Evolutionary conservation across 2,797 vertebrate species (phyloP).

Genomic region (Sphenopsis melanotis): DNA sequence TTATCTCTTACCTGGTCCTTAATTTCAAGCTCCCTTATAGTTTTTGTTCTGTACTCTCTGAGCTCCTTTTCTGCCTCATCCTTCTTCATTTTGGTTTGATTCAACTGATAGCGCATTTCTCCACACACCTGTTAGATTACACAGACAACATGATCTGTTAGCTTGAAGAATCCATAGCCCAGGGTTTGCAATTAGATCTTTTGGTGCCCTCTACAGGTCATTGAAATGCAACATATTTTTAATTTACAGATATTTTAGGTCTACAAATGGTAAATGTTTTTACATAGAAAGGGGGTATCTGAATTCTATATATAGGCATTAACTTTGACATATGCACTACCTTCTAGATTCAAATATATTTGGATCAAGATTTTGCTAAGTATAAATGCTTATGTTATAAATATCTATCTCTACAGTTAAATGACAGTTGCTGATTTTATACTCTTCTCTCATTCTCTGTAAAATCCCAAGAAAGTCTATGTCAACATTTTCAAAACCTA

Average conservation of each 20-base stretch:
- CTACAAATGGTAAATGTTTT: slow-evolving; percentile 3
- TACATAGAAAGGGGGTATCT: background rate
- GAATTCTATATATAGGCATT: background rate
- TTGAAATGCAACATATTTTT: slow-evolving; percentile 13
- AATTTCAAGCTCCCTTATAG: slow-evolving; percentile 82
- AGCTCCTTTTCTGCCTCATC: slow-evolving; percentile 90
- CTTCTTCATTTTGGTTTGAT: slow-evolving; percentile 86
- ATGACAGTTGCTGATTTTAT: background rate
- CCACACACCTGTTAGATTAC: slow-evolving; percentile 82
- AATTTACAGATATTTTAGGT: slow-evolving; percentile 8
- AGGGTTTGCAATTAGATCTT: slow-evolving; percentile 67
- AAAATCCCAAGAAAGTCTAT: slow-evolving; percentile 6
- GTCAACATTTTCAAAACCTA: slow-evolving; percentile 16
- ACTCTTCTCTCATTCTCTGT: background rate
- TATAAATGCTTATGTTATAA: slow-evolving; percentile 43
- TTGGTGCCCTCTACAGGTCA: slow-evolving; percentile 77
- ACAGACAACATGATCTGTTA: slow-evolving; percentile 65
- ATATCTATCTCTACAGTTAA: slow-evolving; percentile 21
- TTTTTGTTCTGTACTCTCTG: slow-evolving; percentile 83
- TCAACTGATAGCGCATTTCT: slow-evolving; percentile 89
- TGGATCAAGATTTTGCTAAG: background rate
- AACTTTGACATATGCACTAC: slow-evolving; percentile 13
- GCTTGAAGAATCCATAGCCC: slow-evolving; percentile 24
- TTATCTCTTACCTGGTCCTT: slow-evolving; percentile 84
- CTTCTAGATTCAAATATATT: slow-evolving; percentile 31